Evolutionary conservation across 2,797 vertebrate species (phyloP).

Genomic region (Syndactyla subalaris): DNA sequence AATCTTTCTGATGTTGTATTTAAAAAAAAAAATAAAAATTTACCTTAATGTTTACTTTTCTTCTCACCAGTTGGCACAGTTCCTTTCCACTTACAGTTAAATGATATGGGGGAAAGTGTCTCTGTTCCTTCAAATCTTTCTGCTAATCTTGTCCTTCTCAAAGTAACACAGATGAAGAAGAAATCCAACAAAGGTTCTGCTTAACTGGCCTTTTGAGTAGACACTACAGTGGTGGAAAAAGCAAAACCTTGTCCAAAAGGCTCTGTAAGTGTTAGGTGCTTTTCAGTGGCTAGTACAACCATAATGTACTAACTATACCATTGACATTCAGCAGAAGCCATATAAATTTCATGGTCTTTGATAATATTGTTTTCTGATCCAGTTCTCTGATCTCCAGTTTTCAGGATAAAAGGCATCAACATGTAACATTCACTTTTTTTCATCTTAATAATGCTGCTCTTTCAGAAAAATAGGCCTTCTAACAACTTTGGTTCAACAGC

Average conservation of each 20-base stretch:
- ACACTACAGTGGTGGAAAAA: not conserved
- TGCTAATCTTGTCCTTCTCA: not conserved
- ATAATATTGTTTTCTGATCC: not conserved
- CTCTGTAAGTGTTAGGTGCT: not conserved
- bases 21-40: fast-evolving
- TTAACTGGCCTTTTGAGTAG: not conserved
- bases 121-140: not conserved
- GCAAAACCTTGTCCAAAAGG: not conserved
- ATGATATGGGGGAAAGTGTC: not conserved
- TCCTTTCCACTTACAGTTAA: not conserved
- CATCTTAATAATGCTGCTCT: not conserved
- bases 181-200: not conserved
- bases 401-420: not conserved
- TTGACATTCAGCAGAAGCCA: not conserved
- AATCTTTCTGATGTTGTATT: not conserved
- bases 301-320: not conserved
- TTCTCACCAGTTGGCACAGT: not conserved
- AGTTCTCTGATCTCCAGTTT: not conserved
- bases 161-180: not conserved
- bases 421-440: not conserved
- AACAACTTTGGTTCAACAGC: not conserved
- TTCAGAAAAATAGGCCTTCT: not conserved
- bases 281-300: not conserved
- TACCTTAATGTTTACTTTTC: not conserved
- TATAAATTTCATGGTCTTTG: not conserved